Percentiles rank a stretch among this genome's conserved stretches.
phyloP scores from a whole-genome alignment of 2,113 vertebrate genomes.

The Chlorodrepanis virens region DNA sequence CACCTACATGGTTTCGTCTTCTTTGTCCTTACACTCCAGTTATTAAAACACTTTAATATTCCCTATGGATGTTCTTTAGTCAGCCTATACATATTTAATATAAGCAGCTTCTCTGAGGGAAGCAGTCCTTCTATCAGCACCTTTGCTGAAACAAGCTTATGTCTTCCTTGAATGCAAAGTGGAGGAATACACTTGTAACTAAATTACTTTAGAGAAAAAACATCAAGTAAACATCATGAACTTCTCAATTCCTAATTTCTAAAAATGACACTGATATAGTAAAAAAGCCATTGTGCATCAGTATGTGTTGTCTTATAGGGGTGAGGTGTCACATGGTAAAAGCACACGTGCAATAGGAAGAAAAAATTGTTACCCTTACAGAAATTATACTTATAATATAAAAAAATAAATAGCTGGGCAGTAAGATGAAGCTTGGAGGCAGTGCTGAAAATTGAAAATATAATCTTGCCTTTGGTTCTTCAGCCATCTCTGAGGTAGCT shows the following conservation, averaged over 20 bases:
- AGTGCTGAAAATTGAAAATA: background rate
- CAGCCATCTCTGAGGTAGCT: background rate
- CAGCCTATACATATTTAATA: constrained; percentile 10
- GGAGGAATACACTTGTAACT: background rate
- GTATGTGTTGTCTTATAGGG: background rate
- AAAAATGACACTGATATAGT: background rate
- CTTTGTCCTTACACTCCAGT: background rate
- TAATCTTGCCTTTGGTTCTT: background rate
- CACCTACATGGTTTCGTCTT: background rate
- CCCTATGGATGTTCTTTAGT: constrained; percentile 3
- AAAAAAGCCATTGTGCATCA: background rate
- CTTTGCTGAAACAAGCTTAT: background rate
- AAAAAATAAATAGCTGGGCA: background rate
- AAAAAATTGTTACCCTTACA: background rate
- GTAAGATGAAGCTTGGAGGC: background rate
- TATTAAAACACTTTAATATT: constrained; percentile 12
- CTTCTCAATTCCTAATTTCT: background rate
- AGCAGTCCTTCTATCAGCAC: background rate
- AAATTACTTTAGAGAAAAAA: background rate
- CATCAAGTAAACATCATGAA: background rate
- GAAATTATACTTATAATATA: background rate
- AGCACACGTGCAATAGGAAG: background rate
- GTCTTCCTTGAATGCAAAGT: background rate
- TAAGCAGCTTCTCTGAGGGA: background rate
- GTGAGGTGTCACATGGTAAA: background rate